Percentiles rank a stretch among this genome's conserved stretches.
Conservation (phyloP, 2,113 vertebrate species). For the Onychostoma macrolepis region DNA sequence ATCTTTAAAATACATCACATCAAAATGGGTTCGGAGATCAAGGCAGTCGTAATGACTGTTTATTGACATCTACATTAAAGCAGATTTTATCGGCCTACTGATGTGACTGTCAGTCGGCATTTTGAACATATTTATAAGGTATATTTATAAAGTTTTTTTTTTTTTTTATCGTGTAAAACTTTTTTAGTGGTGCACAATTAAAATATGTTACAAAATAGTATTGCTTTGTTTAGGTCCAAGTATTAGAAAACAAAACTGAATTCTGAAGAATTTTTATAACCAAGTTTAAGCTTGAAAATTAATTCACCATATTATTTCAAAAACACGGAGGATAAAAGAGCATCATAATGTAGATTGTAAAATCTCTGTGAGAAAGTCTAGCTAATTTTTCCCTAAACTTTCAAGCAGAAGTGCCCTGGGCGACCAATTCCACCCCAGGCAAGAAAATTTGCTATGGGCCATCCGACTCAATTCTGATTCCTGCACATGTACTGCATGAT, state of each 20-base stretch:
- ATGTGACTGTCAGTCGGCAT: background rate
- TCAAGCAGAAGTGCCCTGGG: conserved; percentile 4
- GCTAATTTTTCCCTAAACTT: conserved; percentile 9
- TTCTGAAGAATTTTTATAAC: background rate
- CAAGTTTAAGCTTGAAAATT: background rate
- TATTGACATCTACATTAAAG: background rate
- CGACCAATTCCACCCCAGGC: conserved; percentile 27
- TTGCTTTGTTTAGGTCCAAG: too few species aligned
- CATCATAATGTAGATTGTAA: background rate
- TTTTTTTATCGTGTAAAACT: too few species aligned
- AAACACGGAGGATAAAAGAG: background rate
- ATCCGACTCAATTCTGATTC: background rate
- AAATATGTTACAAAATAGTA: too few species aligned
- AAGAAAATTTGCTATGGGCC: background rate
- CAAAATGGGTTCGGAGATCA: background rate
- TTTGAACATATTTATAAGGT: too few species aligned
- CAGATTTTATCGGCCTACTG: background rate
- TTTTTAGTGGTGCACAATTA: too few species aligned
- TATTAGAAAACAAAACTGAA: too few species aligned
- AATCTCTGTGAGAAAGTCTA: background rate
- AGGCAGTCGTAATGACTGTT: too few species aligned
- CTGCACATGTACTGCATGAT: conserved; percentile 4
- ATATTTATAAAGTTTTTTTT: too few species aligned
- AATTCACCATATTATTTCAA: background rate
- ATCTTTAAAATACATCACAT: background rate